phyloP scores from a whole-genome alignment of 2,888 invertebrate species.

The Epinotia ramella region DNA sequence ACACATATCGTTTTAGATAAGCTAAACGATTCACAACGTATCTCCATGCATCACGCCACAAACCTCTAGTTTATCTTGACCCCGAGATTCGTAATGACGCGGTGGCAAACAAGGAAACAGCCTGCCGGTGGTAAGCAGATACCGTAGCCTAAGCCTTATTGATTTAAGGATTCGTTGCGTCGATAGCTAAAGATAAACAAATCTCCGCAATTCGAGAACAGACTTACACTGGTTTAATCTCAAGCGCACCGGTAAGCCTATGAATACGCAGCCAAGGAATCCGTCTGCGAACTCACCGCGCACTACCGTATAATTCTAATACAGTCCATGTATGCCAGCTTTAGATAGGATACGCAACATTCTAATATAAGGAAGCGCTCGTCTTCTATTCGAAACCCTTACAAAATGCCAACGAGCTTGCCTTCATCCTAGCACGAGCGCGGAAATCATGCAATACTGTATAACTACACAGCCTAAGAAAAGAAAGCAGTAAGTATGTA shows the following conservation, averaged over 20 bases:
- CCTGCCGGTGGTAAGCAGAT: too few species aligned
- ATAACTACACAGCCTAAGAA: background rate
- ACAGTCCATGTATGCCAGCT: background rate
- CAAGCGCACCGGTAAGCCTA: background rate
- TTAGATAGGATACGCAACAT: background rate
- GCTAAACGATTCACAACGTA: background rate
- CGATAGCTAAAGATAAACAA: too few species aligned
- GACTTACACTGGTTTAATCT: background rate
- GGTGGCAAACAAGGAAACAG: too few species aligned
- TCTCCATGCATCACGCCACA: background rate
- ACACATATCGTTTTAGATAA: slow-evolving; percentile 13
- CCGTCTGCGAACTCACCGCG: background rate
- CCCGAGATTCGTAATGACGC: background rate
- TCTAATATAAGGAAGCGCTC: background rate
- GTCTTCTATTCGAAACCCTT: slow-evolving; percentile 23
- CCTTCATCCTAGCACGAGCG: slow-evolving; percentile 46
- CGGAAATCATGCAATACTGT: slow-evolving; percentile 48
- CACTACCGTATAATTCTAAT: background rate
- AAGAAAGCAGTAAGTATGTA: background rate
- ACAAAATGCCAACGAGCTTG: slow-evolving; percentile 48
- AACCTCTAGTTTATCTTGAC: background rate
- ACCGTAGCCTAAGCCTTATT: too few species aligned
- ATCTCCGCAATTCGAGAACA: background rate
- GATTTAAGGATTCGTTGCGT: too few species aligned
- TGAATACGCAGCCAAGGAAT: background rate